Percentiles rank a stretch among this genome's conserved stretches.
Evolutionary conservation across 2,888 invertebrate genomes (phyloP).

Genomic region (Troides aeacus): DNA sequence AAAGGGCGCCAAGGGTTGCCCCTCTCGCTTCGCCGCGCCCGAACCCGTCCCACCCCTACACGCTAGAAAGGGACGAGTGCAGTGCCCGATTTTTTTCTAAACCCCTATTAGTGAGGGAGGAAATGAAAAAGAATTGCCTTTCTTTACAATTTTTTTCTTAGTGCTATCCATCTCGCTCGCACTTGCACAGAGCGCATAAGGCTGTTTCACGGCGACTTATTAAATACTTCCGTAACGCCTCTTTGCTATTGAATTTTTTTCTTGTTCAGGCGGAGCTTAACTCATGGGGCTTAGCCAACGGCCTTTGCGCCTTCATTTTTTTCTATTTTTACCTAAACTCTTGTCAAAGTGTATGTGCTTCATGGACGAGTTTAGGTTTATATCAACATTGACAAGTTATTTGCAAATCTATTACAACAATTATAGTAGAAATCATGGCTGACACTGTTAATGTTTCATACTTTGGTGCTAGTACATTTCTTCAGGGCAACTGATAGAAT

Average conservation of each 20-base stretch:
- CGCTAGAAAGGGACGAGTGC: slow-evolving; percentile 69
- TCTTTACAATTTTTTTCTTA: slow-evolving; percentile 77
- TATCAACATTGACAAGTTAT: neutral
- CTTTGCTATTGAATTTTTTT: slow-evolving; percentile 70
- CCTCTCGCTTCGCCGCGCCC: slow-evolving; percentile 73
- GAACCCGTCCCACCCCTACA: slow-evolving; percentile 60
- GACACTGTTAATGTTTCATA: neutral
- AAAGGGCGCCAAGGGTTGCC: slow-evolving; percentile 71
- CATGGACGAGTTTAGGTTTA: neutral
- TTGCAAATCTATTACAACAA: neutral
- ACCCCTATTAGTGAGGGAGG: slow-evolving; percentile 76
- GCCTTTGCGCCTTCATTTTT: slow-evolving; percentile 56
- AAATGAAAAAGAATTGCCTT: slow-evolving; percentile 78
- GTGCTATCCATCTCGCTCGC: slow-evolving; percentile 65
- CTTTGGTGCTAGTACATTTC: neutral
- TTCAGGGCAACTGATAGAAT: neutral
- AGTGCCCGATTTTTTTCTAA: slow-evolving; percentile 74
- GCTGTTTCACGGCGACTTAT: slow-evolving; percentile 59
- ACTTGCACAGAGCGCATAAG: slow-evolving; percentile 43
- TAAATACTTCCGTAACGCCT: slow-evolving; percentile 72
- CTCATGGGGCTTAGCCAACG: slow-evolving; percentile 69
- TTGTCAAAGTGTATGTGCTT: slow-evolving; percentile 25
- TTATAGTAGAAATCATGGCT: neutral
- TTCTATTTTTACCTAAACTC: slow-evolving; percentile 63
- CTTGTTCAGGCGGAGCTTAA: slow-evolving; percentile 73